phyloP scores from a whole-genome alignment of 1,140 invertebrate genomes.

The Eriosoma lanigerum region DNA sequence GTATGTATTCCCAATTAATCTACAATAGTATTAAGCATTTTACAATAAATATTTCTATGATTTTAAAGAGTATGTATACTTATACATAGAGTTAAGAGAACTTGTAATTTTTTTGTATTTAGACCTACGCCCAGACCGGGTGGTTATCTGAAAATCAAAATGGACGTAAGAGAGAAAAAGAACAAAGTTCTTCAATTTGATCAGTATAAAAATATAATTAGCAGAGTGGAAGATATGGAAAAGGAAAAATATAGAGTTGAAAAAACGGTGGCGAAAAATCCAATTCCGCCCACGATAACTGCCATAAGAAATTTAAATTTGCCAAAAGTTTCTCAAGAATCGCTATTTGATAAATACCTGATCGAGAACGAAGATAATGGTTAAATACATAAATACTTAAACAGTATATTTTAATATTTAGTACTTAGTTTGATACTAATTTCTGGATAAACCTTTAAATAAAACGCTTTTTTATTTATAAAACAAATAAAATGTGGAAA shows the following conservation, averaged over 20 bases:
- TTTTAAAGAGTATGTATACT: too few species aligned
- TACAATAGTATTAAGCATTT: too few species aligned
- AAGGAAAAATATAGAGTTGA: slow-evolving; percentile 4
- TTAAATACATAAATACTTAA: neutral
- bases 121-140: slow-evolving; percentile 7
- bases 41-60: too few species aligned
- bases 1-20: too few species aligned
- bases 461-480: too few species aligned
- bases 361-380: slow-evolving; percentile 38
- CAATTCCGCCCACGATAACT: neutral
- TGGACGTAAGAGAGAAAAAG: slow-evolving; percentile 14
- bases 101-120: neutral
- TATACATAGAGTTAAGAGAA: too few species aligned
- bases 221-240: slow-evolving; percentile 31
- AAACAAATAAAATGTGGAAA: too few species aligned
- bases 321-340: slow-evolving; percentile 44
- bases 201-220: slow-evolving; percentile 12
- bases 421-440: neutral
- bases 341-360: slow-evolving; percentile 31
- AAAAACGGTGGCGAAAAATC: neutral
- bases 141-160: slow-evolving; percentile 14
- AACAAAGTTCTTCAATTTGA: neutral
- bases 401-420: too few species aligned
- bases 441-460: too few species aligned
- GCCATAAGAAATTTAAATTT: slow-evolving; percentile 31